These are phyloP conservation scores for Macaria notata DNA, from an alignment of 2,888 invertebrate genomes.

Conservation along the genomic window DNA sequence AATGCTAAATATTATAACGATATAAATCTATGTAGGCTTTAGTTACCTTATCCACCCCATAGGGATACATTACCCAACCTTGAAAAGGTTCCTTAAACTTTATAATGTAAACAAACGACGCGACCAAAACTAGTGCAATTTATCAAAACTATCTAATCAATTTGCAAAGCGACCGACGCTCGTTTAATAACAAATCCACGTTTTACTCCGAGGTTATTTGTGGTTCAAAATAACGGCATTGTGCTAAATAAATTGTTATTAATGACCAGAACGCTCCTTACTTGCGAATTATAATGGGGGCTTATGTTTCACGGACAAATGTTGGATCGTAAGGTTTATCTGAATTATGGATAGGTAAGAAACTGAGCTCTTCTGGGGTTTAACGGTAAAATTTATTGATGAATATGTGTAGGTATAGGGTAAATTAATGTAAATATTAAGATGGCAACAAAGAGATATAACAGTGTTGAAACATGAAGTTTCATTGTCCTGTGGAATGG, in stretches of 20 bases:
- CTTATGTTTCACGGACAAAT: constrained; percentile 66
- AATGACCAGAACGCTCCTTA: constrained; percentile 74
- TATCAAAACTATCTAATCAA: constrained; percentile 77
- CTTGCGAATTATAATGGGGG: constrained; percentile 66
- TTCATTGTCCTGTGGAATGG: constrained; percentile 16
- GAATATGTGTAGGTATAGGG: too few relatives aligned
- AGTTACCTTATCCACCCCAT: constrained; percentile 1
- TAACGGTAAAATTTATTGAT: background rate
- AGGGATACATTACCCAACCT: constrained; percentile 20
- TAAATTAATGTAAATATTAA: constrained; percentile 15
- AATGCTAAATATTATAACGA: too few relatives aligned
- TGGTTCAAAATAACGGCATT: constrained; percentile 72
- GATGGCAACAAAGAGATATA: constrained; percentile 29
- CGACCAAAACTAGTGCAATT: constrained; percentile 58
- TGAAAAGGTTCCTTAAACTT: constrained; percentile 30
- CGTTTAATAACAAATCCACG: constrained; percentile 75
- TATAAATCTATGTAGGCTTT: too few relatives aligned
- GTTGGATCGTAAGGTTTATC: constrained; percentile 45
- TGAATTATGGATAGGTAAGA: constrained; percentile 42
- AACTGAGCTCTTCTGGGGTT: constrained; percentile 25
- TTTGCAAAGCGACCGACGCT: constrained; percentile 65
- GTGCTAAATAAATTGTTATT: constrained; percentile 81
- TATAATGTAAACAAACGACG: constrained; percentile 42
- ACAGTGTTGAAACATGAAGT: constrained; percentile 13
- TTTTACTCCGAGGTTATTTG: constrained; percentile 72